A percentile compares a stretch with the other conserved stretches of the same genome.
Conservation (phyloP, 2,888 invertebrate genomes). For the Liposcelis brunnea region DNA sequence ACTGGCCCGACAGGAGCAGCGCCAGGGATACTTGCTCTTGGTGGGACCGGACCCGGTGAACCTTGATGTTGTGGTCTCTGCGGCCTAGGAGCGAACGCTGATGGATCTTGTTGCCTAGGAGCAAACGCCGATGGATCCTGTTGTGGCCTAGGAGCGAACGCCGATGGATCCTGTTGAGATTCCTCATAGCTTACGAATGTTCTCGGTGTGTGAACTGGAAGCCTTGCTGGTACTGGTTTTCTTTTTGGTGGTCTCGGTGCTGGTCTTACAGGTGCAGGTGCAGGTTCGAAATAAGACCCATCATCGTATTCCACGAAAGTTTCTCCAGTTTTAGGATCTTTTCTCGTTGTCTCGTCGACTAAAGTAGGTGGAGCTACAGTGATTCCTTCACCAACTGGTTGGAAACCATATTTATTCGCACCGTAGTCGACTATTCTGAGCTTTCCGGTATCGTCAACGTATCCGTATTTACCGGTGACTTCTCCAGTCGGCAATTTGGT, state of each 20-base stretch:
- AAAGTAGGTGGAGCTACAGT: conserved; percentile 42
- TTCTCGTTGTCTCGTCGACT: conserved; percentile 27
- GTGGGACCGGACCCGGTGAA: conserved; percentile 17
- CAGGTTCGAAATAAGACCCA: conserved; percentile 1
- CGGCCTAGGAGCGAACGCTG: neutral
- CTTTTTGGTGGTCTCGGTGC: conserved; percentile 21
- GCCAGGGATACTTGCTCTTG: conserved; percentile 20
- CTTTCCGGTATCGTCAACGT: conserved; percentile 66
- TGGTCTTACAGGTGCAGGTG: conserved; percentile 21
- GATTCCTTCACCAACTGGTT: conserved; percentile 72
- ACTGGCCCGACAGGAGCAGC: conserved; percentile 24
- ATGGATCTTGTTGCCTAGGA: neutral
- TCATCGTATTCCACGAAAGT: conserved; percentile 18
- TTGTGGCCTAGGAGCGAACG: too few species aligned
- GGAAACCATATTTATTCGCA: conserved; percentile 74
- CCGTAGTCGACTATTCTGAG: conserved; percentile 73
- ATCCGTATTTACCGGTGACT: conserved; percentile 81
- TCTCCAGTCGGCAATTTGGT: conserved; percentile 66
- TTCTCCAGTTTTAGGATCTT: conserved; percentile 18
- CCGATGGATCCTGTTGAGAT: neutral
- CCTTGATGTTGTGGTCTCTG: conserved; percentile 15
- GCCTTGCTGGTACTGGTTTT: conserved; percentile 13
- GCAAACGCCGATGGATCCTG: neutral
- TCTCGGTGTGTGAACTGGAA: neutral
- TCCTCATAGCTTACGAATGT: neutral